Conservation (phyloP, 2,888 invertebrate species). For the Caenorhabditis sp. region DNA sequence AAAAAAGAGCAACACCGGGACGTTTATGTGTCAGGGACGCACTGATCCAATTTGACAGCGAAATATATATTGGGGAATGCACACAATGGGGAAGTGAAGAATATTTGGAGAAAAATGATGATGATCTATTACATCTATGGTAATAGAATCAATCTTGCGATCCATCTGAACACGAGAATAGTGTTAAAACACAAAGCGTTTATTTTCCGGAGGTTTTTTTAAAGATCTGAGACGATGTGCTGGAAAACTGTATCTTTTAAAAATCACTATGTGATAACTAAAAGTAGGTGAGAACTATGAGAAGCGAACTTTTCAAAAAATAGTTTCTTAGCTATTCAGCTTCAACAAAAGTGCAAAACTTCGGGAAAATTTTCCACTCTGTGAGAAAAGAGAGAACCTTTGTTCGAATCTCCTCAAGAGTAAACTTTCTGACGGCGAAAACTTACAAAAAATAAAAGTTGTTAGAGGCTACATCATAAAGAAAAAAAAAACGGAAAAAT, state of each 20-base stretch:
- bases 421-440: neutral
- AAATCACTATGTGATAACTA: no score
- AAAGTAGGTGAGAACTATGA: no score
- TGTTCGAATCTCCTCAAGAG: conserved; percentile 22
- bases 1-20: conserved; percentile 62
- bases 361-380: conserved; percentile 17
- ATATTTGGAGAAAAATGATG: neutral
- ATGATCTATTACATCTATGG: conserved; percentile 6
- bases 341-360: conserved; percentile 19
- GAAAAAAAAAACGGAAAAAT: neutral
- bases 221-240: no score
- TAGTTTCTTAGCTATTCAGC: conserved; percentile 16
- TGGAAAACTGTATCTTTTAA: no score
- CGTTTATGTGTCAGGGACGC: conserved; percentile 43
- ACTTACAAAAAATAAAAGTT: neutral
- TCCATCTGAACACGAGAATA: no score
- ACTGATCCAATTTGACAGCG: conserved; percentile 48
- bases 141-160: neutral
- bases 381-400: no score
- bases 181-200: no score
- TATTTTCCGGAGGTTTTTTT: no score
- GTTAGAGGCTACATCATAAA: neutral
- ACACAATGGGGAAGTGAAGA: conserved; percentile 15
- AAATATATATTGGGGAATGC: conserved; percentile 46
- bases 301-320: no score